phyloP scores from a whole-genome alignment of 2,113 vertebrate species.

The Fulmarus glacialis region DNA sequence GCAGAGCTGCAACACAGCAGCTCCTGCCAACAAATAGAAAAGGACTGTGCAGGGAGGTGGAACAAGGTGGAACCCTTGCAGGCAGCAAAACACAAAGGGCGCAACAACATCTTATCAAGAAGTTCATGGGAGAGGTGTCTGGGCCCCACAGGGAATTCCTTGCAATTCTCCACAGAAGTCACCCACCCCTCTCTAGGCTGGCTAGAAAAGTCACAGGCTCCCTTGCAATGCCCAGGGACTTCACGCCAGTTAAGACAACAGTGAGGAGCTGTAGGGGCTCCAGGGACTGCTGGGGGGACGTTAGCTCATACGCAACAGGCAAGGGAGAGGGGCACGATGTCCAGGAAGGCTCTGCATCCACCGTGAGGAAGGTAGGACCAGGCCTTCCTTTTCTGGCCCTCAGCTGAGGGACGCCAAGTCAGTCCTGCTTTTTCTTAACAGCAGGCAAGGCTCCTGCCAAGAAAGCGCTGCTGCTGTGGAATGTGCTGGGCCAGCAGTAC shows the following conservation, averaged over 20 bases:
- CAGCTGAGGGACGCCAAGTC: constrained; percentile 20
- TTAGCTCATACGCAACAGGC: not conserved
- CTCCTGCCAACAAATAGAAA: not conserved
- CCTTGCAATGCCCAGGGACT: not conserved
- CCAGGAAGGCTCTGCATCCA: not conserved
- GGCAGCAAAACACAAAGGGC: not conserved
- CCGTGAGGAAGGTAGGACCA: not conserved
- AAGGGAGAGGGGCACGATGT: not conserved
- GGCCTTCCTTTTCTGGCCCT: constrained; percentile 44
- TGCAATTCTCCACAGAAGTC: not conserved
- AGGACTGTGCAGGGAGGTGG: not conserved
- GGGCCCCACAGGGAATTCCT: not conserved
- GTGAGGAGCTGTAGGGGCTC: not conserved
- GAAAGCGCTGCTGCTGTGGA: constrained; percentile 63
- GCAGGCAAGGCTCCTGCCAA: constrained; percentile 51
- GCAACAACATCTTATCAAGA: not conserved
- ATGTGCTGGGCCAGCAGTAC: constrained; percentile 74
- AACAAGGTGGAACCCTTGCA: not conserved
- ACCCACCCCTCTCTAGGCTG: not conserved
- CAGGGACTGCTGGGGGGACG: not conserved
- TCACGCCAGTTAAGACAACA: rapidly evolving
- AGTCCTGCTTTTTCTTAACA: constrained; percentile 52
- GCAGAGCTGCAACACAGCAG: not conserved
- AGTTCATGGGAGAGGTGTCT: not conserved
- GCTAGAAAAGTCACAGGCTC: not conserved